These are phyloP conservation scores for Cynoglossus semilaevis DNA, from an alignment of 2,113 vertebrate genomes.

Conservation along the genomic window DNA sequence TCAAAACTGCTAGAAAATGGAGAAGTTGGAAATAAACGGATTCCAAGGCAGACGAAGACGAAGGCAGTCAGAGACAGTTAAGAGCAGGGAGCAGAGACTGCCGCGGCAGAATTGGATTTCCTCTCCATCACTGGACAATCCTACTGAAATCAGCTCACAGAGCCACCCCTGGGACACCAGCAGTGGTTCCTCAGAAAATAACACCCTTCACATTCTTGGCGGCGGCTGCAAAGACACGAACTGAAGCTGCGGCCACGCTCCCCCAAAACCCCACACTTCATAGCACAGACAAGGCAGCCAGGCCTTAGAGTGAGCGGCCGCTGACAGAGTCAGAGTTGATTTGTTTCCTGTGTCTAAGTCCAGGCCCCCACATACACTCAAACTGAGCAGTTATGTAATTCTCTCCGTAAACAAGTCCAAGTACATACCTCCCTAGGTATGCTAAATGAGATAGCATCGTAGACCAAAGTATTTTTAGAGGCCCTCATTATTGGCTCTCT, in stretches of 20 bases:
- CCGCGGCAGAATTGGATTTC: constrained; percentile 45
- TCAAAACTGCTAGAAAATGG: too few species aligned
- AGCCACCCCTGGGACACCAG: constrained; percentile 34
- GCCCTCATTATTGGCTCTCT: too few species aligned
- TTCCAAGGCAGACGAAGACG: too few species aligned
- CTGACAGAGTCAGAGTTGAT: too few species aligned
- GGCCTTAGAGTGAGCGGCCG: background rate
- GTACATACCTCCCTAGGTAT: too few species aligned
- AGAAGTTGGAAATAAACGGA: too few species aligned
- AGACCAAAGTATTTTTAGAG: too few species aligned
- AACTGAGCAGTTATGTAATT: too few species aligned
- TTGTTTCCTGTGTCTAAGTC: too few species aligned
- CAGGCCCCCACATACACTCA: too few species aligned
- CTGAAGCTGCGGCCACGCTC: constrained; percentile 22
- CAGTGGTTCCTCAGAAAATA: constrained; percentile 46
- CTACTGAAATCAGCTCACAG: constrained; percentile 32
- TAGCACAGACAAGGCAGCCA: constrained; percentile 30
- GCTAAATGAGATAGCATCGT: too few species aligned
- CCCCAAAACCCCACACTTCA: constrained; percentile 32
- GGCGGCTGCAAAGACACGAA: constrained; percentile 4
- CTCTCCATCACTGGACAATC: constrained; percentile 36
- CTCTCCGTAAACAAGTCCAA: too few species aligned
- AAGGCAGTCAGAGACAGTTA: background rate
- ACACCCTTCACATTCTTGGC: constrained; percentile 33
- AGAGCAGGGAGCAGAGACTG: background rate